These are phyloP conservation scores for Leucosticte australis DNA, from an alignment of 2,113 vertebrate genomes.

Conservation along the genomic window DNA sequence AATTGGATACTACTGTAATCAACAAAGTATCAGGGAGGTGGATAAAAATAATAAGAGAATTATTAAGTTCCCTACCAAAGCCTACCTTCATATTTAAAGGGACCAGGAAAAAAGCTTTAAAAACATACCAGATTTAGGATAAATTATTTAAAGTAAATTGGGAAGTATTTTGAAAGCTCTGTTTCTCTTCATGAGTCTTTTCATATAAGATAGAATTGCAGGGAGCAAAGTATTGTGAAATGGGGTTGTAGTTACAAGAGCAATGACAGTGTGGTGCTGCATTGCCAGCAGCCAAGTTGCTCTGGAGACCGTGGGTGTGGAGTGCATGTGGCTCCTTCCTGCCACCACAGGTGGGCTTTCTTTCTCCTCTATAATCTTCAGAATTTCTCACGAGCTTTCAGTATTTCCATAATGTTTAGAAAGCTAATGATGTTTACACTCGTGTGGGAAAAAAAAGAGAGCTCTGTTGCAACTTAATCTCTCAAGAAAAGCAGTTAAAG, in stretches of 20 bases:
- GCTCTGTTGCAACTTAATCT: not conserved
- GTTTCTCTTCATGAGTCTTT: not conserved
- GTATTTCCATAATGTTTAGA: not conserved
- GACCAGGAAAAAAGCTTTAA: not conserved
- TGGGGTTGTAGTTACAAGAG: not conserved
- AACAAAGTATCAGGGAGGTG: not conserved
- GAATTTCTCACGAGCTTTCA: not conserved
- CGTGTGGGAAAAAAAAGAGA: not conserved
- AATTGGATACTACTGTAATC: not conserved
- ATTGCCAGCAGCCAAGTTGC: not conserved
- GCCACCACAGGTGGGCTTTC: not conserved
- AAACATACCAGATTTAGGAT: not conserved
- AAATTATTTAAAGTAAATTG: not conserved
- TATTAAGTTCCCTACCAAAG: not conserved
- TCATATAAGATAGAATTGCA: not conserved
- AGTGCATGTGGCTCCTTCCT: not conserved
- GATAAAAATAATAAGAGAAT: not conserved
- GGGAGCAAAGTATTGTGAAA: not conserved
- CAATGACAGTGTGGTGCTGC: not conserved
- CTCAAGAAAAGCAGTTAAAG: not conserved
- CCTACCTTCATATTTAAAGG: not conserved
- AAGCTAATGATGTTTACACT: not conserved
- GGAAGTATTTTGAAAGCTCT: not conserved
- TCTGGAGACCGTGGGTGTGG: fast-evolving
- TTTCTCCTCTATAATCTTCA: not conserved